Conservation (phyloP, 2,797 vertebrate genomes). For the Anniella stebbinsi region DNA sequence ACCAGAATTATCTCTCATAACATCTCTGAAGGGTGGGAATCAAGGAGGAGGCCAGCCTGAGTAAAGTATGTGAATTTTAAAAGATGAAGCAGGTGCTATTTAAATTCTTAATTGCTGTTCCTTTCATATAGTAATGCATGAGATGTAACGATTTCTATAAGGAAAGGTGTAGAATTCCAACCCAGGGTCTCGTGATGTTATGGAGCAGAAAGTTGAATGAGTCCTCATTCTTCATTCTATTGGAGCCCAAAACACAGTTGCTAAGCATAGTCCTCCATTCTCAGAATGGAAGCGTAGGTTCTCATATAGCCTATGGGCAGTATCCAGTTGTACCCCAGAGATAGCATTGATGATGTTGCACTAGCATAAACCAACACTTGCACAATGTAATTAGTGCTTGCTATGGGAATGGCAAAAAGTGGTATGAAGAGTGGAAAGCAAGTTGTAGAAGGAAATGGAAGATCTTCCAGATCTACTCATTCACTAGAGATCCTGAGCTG, state of each 20-base stretch:
- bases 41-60: neutral
- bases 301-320: neutral
- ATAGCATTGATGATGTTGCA: no score
- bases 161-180: neutral
- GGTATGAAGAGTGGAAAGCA: no score
- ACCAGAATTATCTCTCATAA: slow-evolving; percentile 8
- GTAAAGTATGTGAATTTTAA: slow-evolving; percentile 1
- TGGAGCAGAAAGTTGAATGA: neutral
- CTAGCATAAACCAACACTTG: neutral
- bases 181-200: neutral
- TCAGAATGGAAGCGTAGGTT: neutral
- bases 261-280: neutral
- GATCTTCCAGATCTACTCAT: neutral
- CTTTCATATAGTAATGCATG: neutral
- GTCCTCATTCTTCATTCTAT: neutral
- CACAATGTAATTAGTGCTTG: no score
- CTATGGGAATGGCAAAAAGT: no score
- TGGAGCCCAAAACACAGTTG: neutral
- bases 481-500: neutral
- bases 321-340: no score
- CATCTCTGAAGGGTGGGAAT: slow-evolving; percentile 6
- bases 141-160: neutral
- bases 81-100: neutral
- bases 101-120: slow-evolving; percentile 12
- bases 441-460: neutral